Conservation (phyloP, 2,888 invertebrate genomes). For the Bombyx huttoni region DNA sequence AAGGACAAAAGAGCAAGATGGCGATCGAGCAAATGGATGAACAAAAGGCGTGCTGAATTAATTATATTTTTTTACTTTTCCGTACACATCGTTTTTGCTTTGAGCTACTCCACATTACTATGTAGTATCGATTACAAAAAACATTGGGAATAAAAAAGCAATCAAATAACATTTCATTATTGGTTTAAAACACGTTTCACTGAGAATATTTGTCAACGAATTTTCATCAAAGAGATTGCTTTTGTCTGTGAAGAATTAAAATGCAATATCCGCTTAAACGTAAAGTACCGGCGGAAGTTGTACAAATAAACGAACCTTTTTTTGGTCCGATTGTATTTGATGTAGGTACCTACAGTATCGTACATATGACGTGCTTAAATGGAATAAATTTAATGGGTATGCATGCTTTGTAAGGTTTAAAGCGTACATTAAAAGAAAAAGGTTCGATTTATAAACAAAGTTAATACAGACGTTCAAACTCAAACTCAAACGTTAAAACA, state of each 20-base stretch:
- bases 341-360: not conserved
- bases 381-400: too few species aligned
- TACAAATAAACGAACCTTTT: not conserved
- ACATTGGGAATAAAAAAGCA: too few species aligned
- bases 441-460: not conserved
- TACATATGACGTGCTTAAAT: not conserved
- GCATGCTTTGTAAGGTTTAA: not conserved
- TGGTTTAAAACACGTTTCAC: not conserved
- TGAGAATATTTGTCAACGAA: not conserved
- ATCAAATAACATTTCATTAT: not conserved
- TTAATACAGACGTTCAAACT: not conserved
- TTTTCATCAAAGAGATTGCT: not conserved
- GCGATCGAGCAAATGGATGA: too few species aligned
- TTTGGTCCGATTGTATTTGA: not conserved
- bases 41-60: too few species aligned
- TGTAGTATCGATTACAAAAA: too few species aligned
- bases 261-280: not conserved
- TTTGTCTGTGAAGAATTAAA: not conserved
- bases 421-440: not conserved
- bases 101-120: too few species aligned
- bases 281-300: not conserved
- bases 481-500: too few species aligned
- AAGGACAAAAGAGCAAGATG: too few species aligned
- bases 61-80: too few species aligned
- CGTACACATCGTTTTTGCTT: too few species aligned